Base-by-base conservation (phyloP, 2,797 vertebrate genomes). In the Karalla daura region DNA sequence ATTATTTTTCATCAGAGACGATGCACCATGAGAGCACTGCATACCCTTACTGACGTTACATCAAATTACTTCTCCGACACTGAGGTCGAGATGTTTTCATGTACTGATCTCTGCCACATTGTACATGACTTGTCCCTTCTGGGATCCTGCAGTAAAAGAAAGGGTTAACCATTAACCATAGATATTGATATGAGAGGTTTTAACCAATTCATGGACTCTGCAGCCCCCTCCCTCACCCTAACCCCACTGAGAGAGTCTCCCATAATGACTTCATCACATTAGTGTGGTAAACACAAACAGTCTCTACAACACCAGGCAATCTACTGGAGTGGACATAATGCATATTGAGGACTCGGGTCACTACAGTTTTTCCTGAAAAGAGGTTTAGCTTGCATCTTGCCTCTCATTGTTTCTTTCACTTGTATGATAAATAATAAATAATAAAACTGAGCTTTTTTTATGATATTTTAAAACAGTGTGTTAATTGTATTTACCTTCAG, bases 181-280 rank as follows among this genome's bases (percentile, higher is more conserved):
- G 18, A 0, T 65, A 62, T 40, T 68, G 43, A 71, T 60, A 56
- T 44, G n/a, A 68, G 15, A 41, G 25, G 28, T 65, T 68, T 65
- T 74, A 50, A 74, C 54, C 58, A 46, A 41, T 35, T 58, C 25
- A 76, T 66, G 43, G 55, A 64, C 54, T 32, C 53, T 51, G 20
- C 18, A 53, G 20, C 27, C 17, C n/a, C n/a, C n/a, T n/a, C n/a
- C n/a, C n/a, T n/a, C n/a, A n/a, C n/a, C n/a, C n/a, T n/a, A n/a
- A n/a, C n/a, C 3, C 25, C 32, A 58, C 25, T 23, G 5, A 15
- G 63, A 74, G 56, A 75, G 53, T 18, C 56, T 60, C 60, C 58
- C 54, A 63, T 74, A 63, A 76, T 60, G 58, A 45, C 44, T 70
- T 80, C 73, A 85, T 80, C 56, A 63, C 47, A 69, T 81, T 69